Percentiles rank a stretch among this genome's conserved stretches.
Conservation (phyloP, 2,888 invertebrate genomes). For the Phengaris alcon region DNA sequence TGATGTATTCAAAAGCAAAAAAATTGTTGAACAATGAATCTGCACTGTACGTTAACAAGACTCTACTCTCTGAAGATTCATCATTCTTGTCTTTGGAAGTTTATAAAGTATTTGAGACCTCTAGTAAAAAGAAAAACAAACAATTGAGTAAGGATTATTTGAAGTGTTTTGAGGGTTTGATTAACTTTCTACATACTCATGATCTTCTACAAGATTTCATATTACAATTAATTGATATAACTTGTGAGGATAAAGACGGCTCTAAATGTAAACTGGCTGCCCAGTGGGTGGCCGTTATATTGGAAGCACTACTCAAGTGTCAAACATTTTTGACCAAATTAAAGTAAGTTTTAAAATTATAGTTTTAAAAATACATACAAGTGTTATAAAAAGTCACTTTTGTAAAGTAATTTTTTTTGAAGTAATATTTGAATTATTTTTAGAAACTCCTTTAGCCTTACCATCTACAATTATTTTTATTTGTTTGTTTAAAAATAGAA, state of each 20-base stretch:
- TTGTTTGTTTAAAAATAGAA: too few relatives aligned
- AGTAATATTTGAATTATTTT: too few relatives aligned
- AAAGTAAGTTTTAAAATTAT: slow-evolving; percentile 48
- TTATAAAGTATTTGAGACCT: slow-evolving; percentile 49
- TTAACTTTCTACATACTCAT: slow-evolving; percentile 73
- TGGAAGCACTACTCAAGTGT: slow-evolving; percentile 62
- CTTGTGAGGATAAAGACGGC: slow-evolving; percentile 49
- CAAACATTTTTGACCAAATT: slow-evolving; percentile 53
- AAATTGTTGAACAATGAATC: slow-evolving; percentile 52
- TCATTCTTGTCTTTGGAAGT: slow-evolving; percentile 61
- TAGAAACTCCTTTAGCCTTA: too few relatives aligned
- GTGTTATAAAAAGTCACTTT: too few relatives aligned
- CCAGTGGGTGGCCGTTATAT: slow-evolving; percentile 76
- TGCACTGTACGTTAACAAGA: slow-evolving; percentile 49
- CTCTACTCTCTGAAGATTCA: slow-evolving; percentile 58
- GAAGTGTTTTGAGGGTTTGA: slow-evolving; percentile 76
- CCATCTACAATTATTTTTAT: too few relatives aligned
- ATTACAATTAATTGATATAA: slow-evolving; percentile 62
- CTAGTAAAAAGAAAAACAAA: slow-evolving; percentile 42
- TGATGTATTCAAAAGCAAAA: slow-evolving; percentile 51
- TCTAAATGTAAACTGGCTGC: slow-evolving; percentile 64
- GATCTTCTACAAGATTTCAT: slow-evolving; percentile 71
- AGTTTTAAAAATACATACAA: neutral
- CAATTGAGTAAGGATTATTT: slow-evolving; percentile 54
- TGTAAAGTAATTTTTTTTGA: too few relatives aligned